Evolutionary conservation across 2,113 vertebrate species (phyloP).

Genomic region (Chlorocebus sabaeus): DNA sequence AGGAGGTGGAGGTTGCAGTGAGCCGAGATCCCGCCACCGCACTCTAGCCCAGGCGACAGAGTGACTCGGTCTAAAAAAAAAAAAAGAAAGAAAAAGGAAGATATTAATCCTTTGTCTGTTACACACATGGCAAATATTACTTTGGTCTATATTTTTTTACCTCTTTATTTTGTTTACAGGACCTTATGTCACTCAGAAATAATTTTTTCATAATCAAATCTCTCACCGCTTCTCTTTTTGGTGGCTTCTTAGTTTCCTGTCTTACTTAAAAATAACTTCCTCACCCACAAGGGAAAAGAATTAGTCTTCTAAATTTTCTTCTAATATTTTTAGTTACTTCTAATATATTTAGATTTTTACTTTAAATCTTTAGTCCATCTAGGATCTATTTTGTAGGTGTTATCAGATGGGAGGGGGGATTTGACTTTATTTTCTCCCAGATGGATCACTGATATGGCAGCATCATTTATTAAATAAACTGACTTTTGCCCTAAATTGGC

Average conservation of each 20-base stretch:
- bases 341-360: not conserved
- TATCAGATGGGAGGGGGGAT: not conserved
- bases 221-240: not conserved
- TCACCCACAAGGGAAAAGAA: not conserved
- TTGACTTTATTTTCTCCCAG: not conserved
- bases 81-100: too few relatives aligned
- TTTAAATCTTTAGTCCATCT: not conserved
- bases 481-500: not conserved
- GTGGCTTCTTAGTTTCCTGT: not conserved
- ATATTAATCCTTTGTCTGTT: not conserved
- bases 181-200: not conserved
- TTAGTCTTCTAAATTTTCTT: conserved; percentile 1
- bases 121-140: not conserved
- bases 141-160: not conserved
- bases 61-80: too few relatives aligned
- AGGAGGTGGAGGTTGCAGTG: too few relatives aligned
- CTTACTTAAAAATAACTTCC: not conserved
- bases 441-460: not conserved
- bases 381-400: not conserved
- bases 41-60: too few relatives aligned
- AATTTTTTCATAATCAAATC: not conserved
- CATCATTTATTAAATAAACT: not conserved
- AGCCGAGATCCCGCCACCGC: too few relatives aligned
- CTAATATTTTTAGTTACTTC: conserved; percentile 19
- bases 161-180: conserved; percentile 17